phyloP scores from a whole-genome alignment of 2,113 vertebrate species.

The Chlorodrepanis virens region DNA sequence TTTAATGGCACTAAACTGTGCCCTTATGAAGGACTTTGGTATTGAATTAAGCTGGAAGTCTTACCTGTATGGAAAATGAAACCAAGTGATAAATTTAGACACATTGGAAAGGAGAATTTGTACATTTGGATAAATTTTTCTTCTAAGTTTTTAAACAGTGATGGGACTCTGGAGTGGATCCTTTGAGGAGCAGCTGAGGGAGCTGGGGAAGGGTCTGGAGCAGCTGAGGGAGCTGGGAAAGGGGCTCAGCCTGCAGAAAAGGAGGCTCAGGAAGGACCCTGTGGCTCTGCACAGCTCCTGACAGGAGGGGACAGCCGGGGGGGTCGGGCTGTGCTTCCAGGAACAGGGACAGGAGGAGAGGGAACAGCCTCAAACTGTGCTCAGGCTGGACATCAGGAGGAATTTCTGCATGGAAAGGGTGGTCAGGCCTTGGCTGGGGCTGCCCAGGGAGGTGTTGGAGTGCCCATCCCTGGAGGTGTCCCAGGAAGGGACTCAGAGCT shows the following conservation, averaged over 20 bases:
- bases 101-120: neutral
- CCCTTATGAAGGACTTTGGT: neutral
- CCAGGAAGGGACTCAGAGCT: no score
- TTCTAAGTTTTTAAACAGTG: neutral
- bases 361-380: neutral
- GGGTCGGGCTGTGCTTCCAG: neutral
- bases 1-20: neutral
- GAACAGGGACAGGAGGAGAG: neutral
- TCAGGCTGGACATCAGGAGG: no score
- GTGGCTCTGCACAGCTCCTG: neutral
- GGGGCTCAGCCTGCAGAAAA: neutral
- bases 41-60: neutral
- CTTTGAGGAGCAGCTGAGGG: neutral
- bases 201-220: neutral
- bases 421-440: no score
- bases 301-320: neutral
- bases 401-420: no score
- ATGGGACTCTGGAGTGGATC: neutral
- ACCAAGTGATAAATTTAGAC: neutral
- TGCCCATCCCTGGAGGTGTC: no score
- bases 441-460: no score
- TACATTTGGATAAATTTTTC: neutral
- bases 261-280: neutral
- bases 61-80: neutral
- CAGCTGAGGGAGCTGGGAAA: neutral